Percentiles rank a stretch among this genome's conserved stretches.
These are phyloP conservation scores for Poeciliopsis gracilis DNA, from an alignment of 2,797 vertebrate species.

Conservation along the genomic window DNA sequence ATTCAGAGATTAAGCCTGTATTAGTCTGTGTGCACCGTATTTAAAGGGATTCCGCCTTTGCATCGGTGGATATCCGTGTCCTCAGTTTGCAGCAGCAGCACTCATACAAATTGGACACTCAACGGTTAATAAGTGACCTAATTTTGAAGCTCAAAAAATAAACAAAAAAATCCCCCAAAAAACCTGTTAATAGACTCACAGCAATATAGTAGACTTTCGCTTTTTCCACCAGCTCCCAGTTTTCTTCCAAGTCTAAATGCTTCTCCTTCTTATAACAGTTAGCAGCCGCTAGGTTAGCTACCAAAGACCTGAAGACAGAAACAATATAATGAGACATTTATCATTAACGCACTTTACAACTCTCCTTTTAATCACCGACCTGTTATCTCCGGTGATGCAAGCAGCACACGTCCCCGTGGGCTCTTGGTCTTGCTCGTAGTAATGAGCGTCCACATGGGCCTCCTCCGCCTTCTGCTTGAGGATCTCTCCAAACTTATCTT, in stretches of 20 bases:
- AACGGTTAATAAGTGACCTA: background rate
- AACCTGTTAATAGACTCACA: slow-evolving; percentile 79
- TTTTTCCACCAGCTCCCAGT: slow-evolving; percentile 96
- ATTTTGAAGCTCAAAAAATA: background rate
- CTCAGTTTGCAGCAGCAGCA: background rate
- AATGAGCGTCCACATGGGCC: slow-evolving; percentile 92
- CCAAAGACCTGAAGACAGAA: slow-evolving; percentile 87
- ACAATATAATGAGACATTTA: background rate
- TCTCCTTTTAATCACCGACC: slow-evolving; percentile 69
- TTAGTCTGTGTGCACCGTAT: background rate
- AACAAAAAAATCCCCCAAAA: too few species aligned
- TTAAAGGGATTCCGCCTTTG: background rate
- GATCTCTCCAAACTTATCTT: slow-evolving; percentile 93
- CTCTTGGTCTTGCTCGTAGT: slow-evolving; percentile 93
- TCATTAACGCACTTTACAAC: background rate
- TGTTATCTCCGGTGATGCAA: slow-evolving; percentile 94
- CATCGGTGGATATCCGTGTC: background rate
- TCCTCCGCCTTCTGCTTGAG: slow-evolving; percentile 93
- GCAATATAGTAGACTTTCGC: slow-evolving; percentile 97
- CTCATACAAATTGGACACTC: background rate
- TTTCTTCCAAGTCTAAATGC: slow-evolving; percentile 95
- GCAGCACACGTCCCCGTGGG: slow-evolving; percentile 96
- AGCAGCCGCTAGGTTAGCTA: slow-evolving; percentile 96
- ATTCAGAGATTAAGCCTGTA: background rate
- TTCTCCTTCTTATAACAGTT: slow-evolving; percentile 98